A percentile compares a stretch with the other conserved stretches of the same genome.
phyloP scores from a whole-genome alignment of 2,113 vertebrate species.

The Fulica atra region DNA sequence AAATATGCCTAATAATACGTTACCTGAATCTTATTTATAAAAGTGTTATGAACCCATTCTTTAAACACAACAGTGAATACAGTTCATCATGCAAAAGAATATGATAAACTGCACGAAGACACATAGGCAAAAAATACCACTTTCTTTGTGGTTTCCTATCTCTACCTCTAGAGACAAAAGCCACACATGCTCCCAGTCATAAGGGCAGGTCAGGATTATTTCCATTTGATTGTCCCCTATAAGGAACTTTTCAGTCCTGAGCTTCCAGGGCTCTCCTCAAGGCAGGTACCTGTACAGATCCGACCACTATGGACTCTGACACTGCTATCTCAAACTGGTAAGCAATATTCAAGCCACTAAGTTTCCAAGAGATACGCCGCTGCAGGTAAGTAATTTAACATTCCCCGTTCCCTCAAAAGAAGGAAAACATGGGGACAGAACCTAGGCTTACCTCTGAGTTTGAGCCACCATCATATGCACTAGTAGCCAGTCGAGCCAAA shows the following conservation, averaged over 20 bases:
- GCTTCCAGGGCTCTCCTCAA: background rate
- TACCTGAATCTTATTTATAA: background rate
- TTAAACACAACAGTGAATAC: background rate
- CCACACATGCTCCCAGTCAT: background rate
- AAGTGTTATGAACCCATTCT: background rate
- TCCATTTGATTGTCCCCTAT: background rate
- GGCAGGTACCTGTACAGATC: background rate
- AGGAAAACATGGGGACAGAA: background rate
- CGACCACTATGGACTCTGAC: background rate
- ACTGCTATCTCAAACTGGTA: background rate
- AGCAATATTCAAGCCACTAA: background rate
- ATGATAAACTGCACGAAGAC: background rate
- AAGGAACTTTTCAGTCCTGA: background rate
- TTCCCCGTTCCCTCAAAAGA: background rate
- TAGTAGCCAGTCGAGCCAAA: slow-evolving; percentile 94
- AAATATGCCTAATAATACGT: background rate
- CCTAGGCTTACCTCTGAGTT: slow-evolving; percentile 89
- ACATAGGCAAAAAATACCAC: background rate
- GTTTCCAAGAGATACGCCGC: background rate
- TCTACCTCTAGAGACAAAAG: background rate
- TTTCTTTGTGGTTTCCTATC: background rate
- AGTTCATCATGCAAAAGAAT: background rate
- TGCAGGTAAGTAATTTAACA: background rate
- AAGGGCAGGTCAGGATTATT: background rate
- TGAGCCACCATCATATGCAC: slow-evolving; percentile 93